These are phyloP conservation scores for Microchirus variegatus DNA, from an alignment of 2,797 vertebrate genomes.

Conservation along the genomic window DNA sequence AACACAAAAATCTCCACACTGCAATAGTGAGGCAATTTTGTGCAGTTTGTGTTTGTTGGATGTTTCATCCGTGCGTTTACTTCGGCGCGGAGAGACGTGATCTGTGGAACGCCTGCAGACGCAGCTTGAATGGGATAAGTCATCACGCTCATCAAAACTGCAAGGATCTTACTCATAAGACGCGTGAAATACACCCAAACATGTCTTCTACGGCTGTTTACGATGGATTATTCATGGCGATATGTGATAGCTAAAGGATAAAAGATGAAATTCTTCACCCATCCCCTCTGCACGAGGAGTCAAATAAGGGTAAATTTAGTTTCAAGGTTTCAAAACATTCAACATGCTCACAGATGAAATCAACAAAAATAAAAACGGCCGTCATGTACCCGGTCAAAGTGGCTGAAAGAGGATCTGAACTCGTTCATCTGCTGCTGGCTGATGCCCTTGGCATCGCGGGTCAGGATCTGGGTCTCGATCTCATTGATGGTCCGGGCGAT, in stretches of 20 bases:
- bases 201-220: neutral
- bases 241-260: neutral
- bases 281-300: neutral
- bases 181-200: neutral
- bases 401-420: slow-evolving; percentile 97
- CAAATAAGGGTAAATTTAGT: neutral
- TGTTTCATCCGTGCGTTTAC: slow-evolving; percentile 13
- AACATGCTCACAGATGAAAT: neutral
- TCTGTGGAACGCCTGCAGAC: slow-evolving; percentile 2
- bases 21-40: neutral
- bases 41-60: slow-evolving; percentile 11
- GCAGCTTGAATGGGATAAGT: slow-evolving; percentile 15
- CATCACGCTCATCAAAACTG: slow-evolving; percentile 1
- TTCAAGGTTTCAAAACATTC: neutral
- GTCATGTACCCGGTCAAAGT: slow-evolving; percentile 93
- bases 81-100: neutral
- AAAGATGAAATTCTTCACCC: slow-evolving; percentile 7
- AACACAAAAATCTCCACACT: neutral
- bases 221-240: neutral
- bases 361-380: neutral
- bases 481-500: slow-evolving; percentile 97
- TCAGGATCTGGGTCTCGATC: slow-evolving; percentile 97
- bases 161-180: neutral
- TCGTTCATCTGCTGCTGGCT: slow-evolving; percentile 98
- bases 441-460: slow-evolving; percentile 97